Evolutionary conservation across 2,888 invertebrate genomes (phyloP).

Genomic region (Pandemis cinnamomeana): DNA sequence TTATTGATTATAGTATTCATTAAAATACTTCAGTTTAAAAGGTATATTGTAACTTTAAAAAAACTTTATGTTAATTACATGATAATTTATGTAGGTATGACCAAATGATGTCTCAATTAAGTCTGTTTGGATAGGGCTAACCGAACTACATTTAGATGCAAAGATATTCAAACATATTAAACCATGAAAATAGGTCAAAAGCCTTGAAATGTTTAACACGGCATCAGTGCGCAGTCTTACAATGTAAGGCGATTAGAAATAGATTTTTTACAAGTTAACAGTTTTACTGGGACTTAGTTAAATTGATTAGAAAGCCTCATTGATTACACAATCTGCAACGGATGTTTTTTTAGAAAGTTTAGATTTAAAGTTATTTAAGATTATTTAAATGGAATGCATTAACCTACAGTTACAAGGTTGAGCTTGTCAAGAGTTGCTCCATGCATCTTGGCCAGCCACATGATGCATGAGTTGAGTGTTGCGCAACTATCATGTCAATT

Average conservation of each 20-base stretch:
- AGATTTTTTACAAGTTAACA: not conserved
- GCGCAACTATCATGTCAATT: not conserved
- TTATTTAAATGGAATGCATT: not conserved
- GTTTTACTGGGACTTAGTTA: too few species aligned
- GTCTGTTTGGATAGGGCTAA: not conserved
- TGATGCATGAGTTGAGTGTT: not conserved
- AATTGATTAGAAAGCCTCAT: not conserved
- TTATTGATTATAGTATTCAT: not conserved
- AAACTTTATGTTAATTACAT: not conserved
- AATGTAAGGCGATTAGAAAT: not conserved
- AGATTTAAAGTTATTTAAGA: not conserved
- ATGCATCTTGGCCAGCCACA: not conserved
- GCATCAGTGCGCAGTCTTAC: not conserved
- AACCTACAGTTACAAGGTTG: not conserved
- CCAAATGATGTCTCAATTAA: not conserved
- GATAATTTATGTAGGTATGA: not conserved
- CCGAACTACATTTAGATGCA: not conserved
- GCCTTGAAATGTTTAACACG: not conserved
- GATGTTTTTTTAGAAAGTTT: too few species aligned
- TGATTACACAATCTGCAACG: not conserved
- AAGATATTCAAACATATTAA: too few species aligned
- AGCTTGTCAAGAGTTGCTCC: not conserved
- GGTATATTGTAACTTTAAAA: not conserved
- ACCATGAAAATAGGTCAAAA: too few species aligned
- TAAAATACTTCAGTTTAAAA: not conserved